Evolutionary conservation across 2,797 vertebrate genomes (phyloP), one percentile per base, ranked within the genome.

Genomic region (Macroramphosus scolopax): DNA sequence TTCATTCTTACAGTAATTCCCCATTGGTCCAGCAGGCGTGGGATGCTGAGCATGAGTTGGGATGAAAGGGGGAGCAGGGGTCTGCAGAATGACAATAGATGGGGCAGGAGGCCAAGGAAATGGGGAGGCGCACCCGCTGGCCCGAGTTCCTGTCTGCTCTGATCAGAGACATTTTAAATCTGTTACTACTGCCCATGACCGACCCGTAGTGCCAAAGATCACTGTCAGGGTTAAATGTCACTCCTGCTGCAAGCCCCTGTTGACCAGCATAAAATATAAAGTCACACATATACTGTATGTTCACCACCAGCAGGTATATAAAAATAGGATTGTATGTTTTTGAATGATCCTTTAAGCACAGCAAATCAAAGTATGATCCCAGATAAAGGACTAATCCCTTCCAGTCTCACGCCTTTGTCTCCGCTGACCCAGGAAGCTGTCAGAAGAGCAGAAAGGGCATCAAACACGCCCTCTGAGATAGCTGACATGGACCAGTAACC

Each of bases 371-470:
- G 45, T 56, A 45, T 58, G 37, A 31, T 17, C 28, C 57, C 56
- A 58, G 70, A 70, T 71, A 69, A 80, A 48, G 63, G 63, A 40
- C 58, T 82, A 83, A 81, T 84, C 69, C 68, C 47, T 77, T 76
- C 44, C 66, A 35, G 31, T 55, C 56, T 35, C 12, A 60, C 14
- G 39, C 32, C 86, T 68, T 81, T 72, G 74, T 72, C 71, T 69
- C 51, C 41, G 16, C 38, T 66, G 77, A 80, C 73, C 91, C 89
- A 88, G 86, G 60, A 89, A 92, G 90, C 91, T 96, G 93, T 95
- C 93, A 94, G 67, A 45, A 56, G 74, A 44, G 87, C 89, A 96
- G 92, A 95, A 96, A 95, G 90, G 88, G 85, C 85, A 71, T 97
- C 93, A 94, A 87, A 86, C 89, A 88, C 54, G 17, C 75, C 71